Evolutionary conservation across 2,888 invertebrate genomes (phyloP).

Genomic region (Taenaris catops): DNA sequence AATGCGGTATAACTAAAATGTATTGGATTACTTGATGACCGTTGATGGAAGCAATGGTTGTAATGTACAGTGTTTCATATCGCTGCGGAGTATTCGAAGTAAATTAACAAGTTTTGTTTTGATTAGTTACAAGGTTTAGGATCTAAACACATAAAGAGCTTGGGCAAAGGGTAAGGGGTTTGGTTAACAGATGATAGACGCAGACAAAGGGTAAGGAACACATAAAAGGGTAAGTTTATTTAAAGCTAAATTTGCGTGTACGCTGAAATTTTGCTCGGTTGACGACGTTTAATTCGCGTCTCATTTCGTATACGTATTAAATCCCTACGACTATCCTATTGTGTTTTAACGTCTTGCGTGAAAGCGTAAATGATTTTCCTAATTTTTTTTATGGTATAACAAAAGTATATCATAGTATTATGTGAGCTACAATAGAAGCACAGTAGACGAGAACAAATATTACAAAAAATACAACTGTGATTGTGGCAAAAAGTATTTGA

Average conservation of each 20-base stretch:
- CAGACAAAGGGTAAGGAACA: conserved; percentile 87
- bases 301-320: conserved; percentile 65
- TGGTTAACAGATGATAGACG: conserved; percentile 88
- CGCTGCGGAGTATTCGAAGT: conserved; percentile 63
- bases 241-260: conserved; percentile 79
- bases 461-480: conserved; percentile 68
- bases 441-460: conserved; percentile 78
- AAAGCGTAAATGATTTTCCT: conserved; percentile 81
- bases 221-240: conserved; percentile 81
- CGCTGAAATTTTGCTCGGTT: conserved; percentile 72
- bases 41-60: conserved; percentile 70
- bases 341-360: conserved; percentile 77
- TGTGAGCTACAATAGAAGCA: conserved; percentile 75
- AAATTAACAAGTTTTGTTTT: conserved; percentile 74
- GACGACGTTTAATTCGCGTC: conserved; percentile 67
- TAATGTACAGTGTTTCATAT: conserved; percentile 72
- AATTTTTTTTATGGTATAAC: conserved; percentile 69
- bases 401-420: conserved; percentile 65
- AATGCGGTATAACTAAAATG: conserved; percentile 33
- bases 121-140: conserved; percentile 74
- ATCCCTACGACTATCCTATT: conserved; percentile 64
- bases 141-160: conserved; percentile 79
- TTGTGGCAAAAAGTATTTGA: conserved; percentile 61
- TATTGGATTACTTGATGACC: conserved; percentile 46
- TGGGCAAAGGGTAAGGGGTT: conserved; percentile 73